phyloP scores from a whole-genome alignment of 2,113 vertebrate genomes.

The Diadophis punctatus region DNA sequence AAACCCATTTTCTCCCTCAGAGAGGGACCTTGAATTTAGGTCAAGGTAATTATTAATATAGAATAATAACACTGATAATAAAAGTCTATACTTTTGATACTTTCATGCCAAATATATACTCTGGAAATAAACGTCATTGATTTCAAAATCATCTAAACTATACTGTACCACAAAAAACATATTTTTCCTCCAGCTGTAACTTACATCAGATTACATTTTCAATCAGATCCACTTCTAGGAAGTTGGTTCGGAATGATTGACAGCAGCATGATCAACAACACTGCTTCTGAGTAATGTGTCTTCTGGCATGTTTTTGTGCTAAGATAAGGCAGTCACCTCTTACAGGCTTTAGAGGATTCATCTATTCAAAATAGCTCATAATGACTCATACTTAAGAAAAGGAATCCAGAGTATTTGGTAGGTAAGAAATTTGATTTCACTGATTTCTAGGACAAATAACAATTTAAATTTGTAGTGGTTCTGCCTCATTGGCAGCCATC shows the following conservation, averaged over 20 bases:
- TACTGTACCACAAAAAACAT: not conserved
- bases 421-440: not conserved
- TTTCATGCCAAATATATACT: not conserved
- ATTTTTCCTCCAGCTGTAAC: not conserved
- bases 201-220: not conserved
- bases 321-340: not conserved
- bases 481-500: not conserved
- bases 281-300: not conserved
- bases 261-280: not conserved
- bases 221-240: not conserved
- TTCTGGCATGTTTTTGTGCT: not conserved
- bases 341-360: not conserved
- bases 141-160: not conserved
- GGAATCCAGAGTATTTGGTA: not conserved
- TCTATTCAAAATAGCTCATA: not conserved
- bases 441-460: not conserved
- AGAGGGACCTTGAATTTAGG: not conserved
- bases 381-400: not conserved
- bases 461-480: not conserved
- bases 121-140: not conserved
- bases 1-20: not conserved
- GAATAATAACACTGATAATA: not conserved
- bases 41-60: not conserved
- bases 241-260: not conserved
- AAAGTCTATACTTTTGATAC: not conserved